phyloP scores from a whole-genome alignment of 2,888 invertebrate species.

The Terebella lapidaria region DNA sequence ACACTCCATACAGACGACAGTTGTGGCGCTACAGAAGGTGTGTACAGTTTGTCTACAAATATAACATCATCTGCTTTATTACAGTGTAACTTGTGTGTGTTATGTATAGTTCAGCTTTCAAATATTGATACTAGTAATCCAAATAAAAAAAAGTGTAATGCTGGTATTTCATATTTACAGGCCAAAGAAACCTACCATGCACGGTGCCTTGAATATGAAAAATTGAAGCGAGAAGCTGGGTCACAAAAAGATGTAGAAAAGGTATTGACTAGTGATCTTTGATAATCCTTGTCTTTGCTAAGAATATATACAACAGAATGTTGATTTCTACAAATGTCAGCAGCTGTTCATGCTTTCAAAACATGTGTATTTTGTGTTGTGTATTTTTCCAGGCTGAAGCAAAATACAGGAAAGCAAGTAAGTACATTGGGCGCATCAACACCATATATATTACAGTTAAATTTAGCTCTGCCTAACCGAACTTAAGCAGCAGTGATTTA shows the following conservation, averaged over 20 bases:
- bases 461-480: too few species aligned
- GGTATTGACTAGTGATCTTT: slow-evolving; percentile 33
- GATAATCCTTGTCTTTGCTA: not conserved
- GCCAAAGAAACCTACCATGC: slow-evolving; percentile 87
- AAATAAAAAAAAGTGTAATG: too few species aligned
- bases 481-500: too few species aligned
- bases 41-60: not conserved
- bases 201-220: slow-evolving; percentile 81
- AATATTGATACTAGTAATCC: too few species aligned
- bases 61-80: not conserved
- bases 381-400: slow-evolving; percentile 63
- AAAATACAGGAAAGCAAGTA: slow-evolving; percentile 84
- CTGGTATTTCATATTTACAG: slow-evolving; percentile 28
- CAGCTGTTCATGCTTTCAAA: too few species aligned
- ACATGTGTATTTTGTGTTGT: too few species aligned
- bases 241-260: slow-evolving; percentile 91
- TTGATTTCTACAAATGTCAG: too few species aligned
- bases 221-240: slow-evolving; percentile 81
- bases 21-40: slow-evolving; percentile 66
- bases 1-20: slow-evolving; percentile 81
- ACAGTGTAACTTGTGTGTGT: too few species aligned
- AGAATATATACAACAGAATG: too few species aligned
- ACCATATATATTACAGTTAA: too few species aligned
- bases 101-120: too few species aligned
- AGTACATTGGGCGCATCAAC: slow-evolving; percentile 29